Evolutionary conservation across 2,797 vertebrate species (phyloP).

Genomic region (Odontamblyopus lacepedii): DNA sequence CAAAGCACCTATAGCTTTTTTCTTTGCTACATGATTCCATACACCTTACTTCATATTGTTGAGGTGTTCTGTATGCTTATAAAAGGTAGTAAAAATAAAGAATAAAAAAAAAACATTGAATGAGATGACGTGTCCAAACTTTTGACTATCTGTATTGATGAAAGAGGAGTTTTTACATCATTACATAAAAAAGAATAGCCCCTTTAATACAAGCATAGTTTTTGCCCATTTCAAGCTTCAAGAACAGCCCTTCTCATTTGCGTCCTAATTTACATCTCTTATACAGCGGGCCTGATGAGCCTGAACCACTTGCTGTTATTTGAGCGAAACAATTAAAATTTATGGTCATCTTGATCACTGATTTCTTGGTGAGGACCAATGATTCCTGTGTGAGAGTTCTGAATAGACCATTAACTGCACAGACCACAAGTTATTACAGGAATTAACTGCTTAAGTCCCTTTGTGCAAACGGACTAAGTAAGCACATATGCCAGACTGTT

Average conservation of each 20-base stretch:
- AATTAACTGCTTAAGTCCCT: constrained; percentile 1
- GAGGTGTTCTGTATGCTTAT: too few species aligned
- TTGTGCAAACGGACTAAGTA: background rate
- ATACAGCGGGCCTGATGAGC: background rate
- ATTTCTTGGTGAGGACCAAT: constrained; percentile 1
- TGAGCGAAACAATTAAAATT: background rate
- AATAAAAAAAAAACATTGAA: too few species aligned
- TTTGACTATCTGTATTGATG: too few species aligned
- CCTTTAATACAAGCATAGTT: background rate
- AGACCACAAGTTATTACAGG: background rate
- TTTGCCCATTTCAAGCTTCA: background rate
- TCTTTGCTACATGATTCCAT: too few species aligned
- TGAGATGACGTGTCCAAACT: too few species aligned
- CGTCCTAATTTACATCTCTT: background rate
- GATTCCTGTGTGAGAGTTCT: background rate
- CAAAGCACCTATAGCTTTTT: too few species aligned
- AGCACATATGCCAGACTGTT: background rate
- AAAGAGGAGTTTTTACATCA: too few species aligned
- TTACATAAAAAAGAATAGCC: too few species aligned
- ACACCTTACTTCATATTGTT: too few species aligned
- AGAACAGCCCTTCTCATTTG: background rate
- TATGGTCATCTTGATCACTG: background rate
- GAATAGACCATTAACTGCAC: background rate
- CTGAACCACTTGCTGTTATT: background rate
- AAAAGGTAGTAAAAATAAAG: too few species aligned